Evolutionary conservation across 2,113 vertebrate species (phyloP).

Genomic region (Steatornis caripensis): DNA sequence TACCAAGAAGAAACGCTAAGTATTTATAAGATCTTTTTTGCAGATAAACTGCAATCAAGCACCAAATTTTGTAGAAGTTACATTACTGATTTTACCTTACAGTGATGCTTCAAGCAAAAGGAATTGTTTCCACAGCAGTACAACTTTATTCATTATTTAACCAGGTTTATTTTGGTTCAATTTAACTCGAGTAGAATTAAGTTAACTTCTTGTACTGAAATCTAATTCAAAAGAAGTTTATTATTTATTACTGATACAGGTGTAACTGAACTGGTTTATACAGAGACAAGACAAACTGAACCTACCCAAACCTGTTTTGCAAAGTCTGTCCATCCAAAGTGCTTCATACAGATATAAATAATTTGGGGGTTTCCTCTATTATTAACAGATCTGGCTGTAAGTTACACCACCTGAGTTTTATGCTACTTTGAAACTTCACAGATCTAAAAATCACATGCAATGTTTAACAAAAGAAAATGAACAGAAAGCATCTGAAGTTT

Average conservation of each 20-base stretch:
- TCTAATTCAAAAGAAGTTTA: background rate
- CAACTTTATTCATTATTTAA: background rate
- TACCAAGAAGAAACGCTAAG: background rate
- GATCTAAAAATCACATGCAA: background rate
- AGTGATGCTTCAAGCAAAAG: background rate
- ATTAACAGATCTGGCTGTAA: background rate
- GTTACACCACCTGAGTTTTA: background rate
- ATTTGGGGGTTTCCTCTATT: background rate
- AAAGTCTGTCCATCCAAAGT: background rate
- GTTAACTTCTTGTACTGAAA: background rate
- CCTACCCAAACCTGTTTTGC: background rate
- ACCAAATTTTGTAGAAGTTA: background rate
- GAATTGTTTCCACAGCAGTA: background rate
- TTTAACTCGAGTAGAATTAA: background rate
- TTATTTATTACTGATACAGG: background rate
- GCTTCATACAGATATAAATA: background rate
- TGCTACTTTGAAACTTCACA: background rate
- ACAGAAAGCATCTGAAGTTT: background rate
- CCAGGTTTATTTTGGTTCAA: background rate
- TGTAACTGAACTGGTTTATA: background rate
- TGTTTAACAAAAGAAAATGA: background rate
- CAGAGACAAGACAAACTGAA: background rate
- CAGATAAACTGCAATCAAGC: background rate
- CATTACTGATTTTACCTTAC: background rate
- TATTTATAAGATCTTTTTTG: background rate